Evolutionary conservation across 2,113 vertebrate species (phyloP).

Genomic region (Catagonus wagneri): DNA sequence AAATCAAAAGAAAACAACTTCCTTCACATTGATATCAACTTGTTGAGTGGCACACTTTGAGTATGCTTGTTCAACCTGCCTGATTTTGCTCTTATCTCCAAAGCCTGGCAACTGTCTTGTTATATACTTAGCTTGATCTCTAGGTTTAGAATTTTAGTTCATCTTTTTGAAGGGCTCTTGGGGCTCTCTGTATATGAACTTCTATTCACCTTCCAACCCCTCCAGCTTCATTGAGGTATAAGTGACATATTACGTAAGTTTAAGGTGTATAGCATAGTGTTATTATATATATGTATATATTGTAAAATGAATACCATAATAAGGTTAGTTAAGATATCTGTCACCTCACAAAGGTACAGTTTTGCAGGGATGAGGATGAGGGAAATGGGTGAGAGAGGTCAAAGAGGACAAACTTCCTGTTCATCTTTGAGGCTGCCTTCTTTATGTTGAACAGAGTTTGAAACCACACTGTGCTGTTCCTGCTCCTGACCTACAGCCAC

Average conservation of each 20-base stretch:
- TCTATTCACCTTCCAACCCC: background rate
- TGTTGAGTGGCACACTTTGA: background rate
- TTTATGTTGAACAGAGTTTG: background rate
- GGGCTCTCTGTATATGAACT: background rate
- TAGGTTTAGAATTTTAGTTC: conserved; percentile 56
- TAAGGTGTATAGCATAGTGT: background rate
- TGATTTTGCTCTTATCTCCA: conserved; percentile 37
- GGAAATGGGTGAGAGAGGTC: background rate
- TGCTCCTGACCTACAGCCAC: background rate
- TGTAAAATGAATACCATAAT: background rate
- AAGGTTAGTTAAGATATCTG: background rate
- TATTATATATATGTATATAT: background rate
- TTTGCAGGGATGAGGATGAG: background rate
- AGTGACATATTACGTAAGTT: background rate
- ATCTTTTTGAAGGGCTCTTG: background rate
- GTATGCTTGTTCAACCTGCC: conserved; percentile 9
- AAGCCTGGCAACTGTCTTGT: conserved; percentile 22
- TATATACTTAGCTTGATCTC: background rate
- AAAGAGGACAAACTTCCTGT: background rate
- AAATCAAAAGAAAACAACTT: background rate
- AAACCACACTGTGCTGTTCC: background rate
- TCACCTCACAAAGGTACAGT: background rate
- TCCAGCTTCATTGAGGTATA: background rate
- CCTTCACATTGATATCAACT: background rate
- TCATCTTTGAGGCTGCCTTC: conserved; percentile 29